Conservation (phyloP, 2,797 vertebrate species). For the Acrossocheilus fasciatus region DNA sequence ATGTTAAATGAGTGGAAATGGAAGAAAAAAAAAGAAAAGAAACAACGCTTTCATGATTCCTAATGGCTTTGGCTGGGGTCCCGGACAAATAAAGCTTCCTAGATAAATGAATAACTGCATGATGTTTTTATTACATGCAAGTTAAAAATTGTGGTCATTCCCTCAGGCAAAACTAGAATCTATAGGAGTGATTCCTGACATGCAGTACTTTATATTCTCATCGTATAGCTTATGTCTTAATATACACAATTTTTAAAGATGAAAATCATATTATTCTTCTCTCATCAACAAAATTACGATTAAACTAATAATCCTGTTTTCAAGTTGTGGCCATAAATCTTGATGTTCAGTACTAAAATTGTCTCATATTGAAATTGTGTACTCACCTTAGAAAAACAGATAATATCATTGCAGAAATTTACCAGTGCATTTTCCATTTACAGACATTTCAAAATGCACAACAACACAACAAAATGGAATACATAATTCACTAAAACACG, state of each 20-base stretch:
- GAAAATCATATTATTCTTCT: background rate
- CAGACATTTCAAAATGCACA: background rate
- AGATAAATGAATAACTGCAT: slow-evolving; percentile 29
- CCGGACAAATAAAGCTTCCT: slow-evolving; percentile 35
- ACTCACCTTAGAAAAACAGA: background rate
- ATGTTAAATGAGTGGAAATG: slow-evolving; percentile 47
- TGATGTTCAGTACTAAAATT: background rate
- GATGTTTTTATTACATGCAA: slow-evolving; percentile 32
- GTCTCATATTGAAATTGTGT: background rate
- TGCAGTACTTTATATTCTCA: background rate
- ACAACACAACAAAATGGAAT: background rate
- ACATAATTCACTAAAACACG: background rate
- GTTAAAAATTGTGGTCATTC: slow-evolving; percentile 20
- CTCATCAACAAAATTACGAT: background rate
- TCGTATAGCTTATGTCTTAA: background rate
- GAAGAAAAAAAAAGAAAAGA: background rate
- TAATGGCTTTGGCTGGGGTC: slow-evolving; percentile 40
- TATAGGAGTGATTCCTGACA: background rate
- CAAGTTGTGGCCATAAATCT: background rate
- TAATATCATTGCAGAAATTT: background rate
- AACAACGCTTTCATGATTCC: slow-evolving; percentile 14
- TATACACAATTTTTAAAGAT: background rate
- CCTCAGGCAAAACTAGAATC: background rate
- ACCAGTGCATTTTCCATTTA: background rate
- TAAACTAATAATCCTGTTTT: background rate